A percentile compares a stretch with the other conserved stretches of the same genome.
Evolutionary conservation across 53 echinoderm and acorn worm genomes (phyloP).

Genomic region (Pentamera pediparva): DNA sequence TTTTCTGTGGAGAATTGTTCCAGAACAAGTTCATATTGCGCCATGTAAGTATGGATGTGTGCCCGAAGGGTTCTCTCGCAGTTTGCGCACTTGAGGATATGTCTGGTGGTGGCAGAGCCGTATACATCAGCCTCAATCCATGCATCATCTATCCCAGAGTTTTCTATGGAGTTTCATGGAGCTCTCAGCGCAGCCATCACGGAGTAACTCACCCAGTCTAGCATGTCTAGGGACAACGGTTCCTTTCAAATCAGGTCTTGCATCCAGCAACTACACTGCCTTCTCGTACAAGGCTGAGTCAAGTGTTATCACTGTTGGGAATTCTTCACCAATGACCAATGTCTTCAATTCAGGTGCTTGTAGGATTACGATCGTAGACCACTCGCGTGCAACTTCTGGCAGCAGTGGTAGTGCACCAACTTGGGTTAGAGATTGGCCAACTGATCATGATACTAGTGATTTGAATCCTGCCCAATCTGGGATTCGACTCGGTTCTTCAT

Average conservation of each 20-base stretch:
- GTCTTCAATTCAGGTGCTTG: slow-evolving; percentile 45
- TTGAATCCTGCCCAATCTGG: slow-evolving; percentile 52
- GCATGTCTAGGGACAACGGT: slow-evolving; percentile 41
- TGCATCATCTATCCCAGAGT: slow-evolving; percentile 63
- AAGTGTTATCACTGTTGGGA: slow-evolving; percentile 50
- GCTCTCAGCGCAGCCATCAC: slow-evolving; percentile 64
- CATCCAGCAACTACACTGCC: slow-evolving; percentile 45
- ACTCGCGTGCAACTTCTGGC: slow-evolving; percentile 51
- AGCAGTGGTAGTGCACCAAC: slow-evolving; percentile 59
- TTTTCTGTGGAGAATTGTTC: slow-evolving; percentile 58
- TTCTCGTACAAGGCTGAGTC: slow-evolving; percentile 51
- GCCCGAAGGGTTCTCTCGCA: slow-evolving; percentile 50
- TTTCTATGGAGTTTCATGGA: slow-evolving; percentile 59
- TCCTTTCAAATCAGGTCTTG: slow-evolving; percentile 17
- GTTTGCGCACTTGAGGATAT: slow-evolving; percentile 48
- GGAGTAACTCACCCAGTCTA: slow-evolving; percentile 56
- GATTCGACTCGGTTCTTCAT: slow-evolving; percentile 23
- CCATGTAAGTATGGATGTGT: slow-evolving; percentile 46
- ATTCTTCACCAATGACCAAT: slow-evolving; percentile 43
- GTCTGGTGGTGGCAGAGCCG: slow-evolving; percentile 52
- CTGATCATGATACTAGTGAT: slow-evolving; percentile 40
- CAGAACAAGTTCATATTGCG: slow-evolving; percentile 49
- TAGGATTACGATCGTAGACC: slow-evolving; percentile 42
- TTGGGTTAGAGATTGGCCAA: slow-evolving; percentile 36
- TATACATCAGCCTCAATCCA: slow-evolving; percentile 64